Evolutionary conservation across 64 coral and sea anemone species (phyloP), one percentile per base, ranked within the genome.

Genomic region (Platygyra sinensis): DNA sequence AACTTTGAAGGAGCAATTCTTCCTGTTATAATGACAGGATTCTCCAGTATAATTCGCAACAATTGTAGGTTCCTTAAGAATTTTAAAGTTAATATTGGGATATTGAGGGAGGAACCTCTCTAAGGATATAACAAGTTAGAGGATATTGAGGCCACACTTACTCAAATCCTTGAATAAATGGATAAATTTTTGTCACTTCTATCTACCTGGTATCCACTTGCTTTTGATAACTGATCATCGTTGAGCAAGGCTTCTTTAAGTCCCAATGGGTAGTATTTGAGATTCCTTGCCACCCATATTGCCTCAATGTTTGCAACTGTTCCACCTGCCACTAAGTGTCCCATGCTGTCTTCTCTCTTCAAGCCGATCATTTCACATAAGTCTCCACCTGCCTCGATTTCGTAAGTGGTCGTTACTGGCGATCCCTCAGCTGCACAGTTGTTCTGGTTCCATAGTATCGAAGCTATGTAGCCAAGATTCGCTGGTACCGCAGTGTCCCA

Each of bases 261-360:
- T 60, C 89, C 94, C 15, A 95, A 76, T 29, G 94, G 84, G 55
- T 88, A 87, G 71, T 74, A 94, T 38, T 95, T 95, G 1, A 95
- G 84, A 79, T 95, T 95, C 30, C 94, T 90, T 30, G 83, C 89
- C 75, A 89, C 94, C 94, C 94, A 95, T 72, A 95, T 89, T 29
- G 89, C 89, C 79, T 95, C 94, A 73, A 95, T 92, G 79, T 95
- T 95, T 0, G 94, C 94, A 19, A 92, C 78, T 13, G 67, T 52
- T 2, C 94, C 94, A 27, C 94, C 94, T 22, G 89, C 54, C 46
- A 86, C 86, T 1, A 95, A 52, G 65, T 95, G 94, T 3, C 94
- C 94, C 59, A 86, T 73, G 18, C 83, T 57, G 55, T 87, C 90
- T 11, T 64, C 46, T 10, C 39, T 52, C 22, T 95, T 76, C 61